phyloP scores from a whole-genome alignment of 2,797 vertebrate genomes.

The Molothrus ater region DNA sequence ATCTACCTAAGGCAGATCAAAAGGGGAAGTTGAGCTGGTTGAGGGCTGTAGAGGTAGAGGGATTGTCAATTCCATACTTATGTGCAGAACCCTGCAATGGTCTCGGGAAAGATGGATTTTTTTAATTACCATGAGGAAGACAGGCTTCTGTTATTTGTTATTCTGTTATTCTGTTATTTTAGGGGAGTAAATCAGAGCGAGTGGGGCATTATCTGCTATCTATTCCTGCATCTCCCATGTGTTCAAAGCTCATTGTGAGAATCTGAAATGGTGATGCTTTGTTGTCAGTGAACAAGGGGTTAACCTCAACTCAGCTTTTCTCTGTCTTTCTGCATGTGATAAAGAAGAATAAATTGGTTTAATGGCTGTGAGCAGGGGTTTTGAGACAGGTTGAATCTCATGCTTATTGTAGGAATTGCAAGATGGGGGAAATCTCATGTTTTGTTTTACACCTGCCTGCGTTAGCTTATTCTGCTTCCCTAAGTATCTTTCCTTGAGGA shows the following conservation, averaged over 20 bases:
- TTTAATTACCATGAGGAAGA: not conserved
- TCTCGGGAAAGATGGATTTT: not conserved
- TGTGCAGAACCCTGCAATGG: not conserved
- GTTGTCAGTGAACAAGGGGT: not conserved
- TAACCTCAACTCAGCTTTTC: not conserved
- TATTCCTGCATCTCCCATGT: not conserved
- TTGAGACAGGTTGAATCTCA: not conserved
- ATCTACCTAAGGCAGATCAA: not conserved
- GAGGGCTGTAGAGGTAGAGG: not conserved
- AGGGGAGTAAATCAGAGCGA: not conserved
- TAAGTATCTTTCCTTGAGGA: not conserved
- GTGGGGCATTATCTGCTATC: not conserved
- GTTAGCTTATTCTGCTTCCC: not conserved
- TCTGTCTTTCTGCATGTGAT: not conserved
- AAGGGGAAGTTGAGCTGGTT: not conserved
- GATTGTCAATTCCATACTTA: not conserved
- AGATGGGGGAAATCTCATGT: not conserved
- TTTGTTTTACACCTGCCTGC: not conserved
- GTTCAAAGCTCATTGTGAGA: not conserved
- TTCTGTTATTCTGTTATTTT: too few relatives aligned
- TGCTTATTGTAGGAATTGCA: not conserved
- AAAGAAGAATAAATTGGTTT: constrained; percentile 16
- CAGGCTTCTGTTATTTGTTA: not conserved
- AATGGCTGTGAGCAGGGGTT: not conserved
- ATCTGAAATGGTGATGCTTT: not conserved